Base-by-base conservation (phyloP, 2,113 vertebrate species). In the Synchiropus splendidus region DNA sequence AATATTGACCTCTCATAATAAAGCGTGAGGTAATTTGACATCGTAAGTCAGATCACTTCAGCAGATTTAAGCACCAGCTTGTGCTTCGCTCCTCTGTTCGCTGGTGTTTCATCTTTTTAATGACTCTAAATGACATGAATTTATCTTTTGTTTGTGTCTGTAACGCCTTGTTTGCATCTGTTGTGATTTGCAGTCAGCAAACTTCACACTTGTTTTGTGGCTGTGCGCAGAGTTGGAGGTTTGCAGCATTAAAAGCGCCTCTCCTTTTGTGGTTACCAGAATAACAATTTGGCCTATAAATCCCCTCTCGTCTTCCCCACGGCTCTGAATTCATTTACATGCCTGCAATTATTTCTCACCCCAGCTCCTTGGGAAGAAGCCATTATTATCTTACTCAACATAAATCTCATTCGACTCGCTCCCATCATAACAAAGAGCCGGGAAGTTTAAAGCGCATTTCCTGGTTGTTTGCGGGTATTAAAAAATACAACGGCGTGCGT, bases 301-400 rank as follows among this genome's bases (percentile, higher is more conserved):
- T 62, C 55, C 36, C 38, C 27, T 35, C 18, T 42, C 16, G 39
- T 61, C 42, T 37, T 45, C 41, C 9, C 30, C 5, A 31, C 52
- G 38, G 32, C 18, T 61, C 45, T 36, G 36, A 51, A 61, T 65
- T 61, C 11, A 61, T 65, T 60, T 64, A 35, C 51, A 40, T 31
- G 33, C 34, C 38, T 59, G 46, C 42, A 67, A 61, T 61, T 70
- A 63, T 64, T 58, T 41, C 54, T 45, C 61, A 55, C 34, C 15
- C 17, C 32, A 33, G 18, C 59, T 41, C 39, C 12, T 47, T 39
- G 39, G 54, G 52, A 54, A 56, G 31, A 39, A 41, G 39, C 12
- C 37, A 45, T 55, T 53, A 37, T 54, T 37, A 38, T 65, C 59
- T 54, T 18, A 14, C 27, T 16, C 30, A 14, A 40, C 49, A 53